Percentiles rank a stretch among this genome's conserved stretches.
phyloP scores from a whole-genome alignment of 2,888 invertebrate species.

The Timandra comae region DNA sequence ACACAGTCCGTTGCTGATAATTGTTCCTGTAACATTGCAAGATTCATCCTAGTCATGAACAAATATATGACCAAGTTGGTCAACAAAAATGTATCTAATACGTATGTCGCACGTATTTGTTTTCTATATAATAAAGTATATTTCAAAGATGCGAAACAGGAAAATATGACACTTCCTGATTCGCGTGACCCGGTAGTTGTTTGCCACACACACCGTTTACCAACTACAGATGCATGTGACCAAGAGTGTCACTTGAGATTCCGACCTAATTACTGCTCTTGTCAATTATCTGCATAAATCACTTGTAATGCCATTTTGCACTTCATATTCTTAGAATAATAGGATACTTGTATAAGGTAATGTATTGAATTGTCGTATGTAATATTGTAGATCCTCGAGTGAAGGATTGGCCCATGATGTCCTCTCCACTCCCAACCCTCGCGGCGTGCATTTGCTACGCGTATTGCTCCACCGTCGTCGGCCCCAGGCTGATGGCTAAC shows the following conservation, averaged over 20 bases:
- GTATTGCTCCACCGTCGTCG: constrained; percentile 87
- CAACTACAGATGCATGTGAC: not conserved
- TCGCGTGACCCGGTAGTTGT: constrained; percentile 13
- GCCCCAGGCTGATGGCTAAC: constrained; percentile 92
- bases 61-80: too few relatives aligned
- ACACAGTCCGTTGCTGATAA: too few relatives aligned
- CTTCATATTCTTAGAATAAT: too few relatives aligned
- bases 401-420: constrained; percentile 92
- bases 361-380: too few relatives aligned
- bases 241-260: not conserved
- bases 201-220: not conserved
- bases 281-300: too few relatives aligned
- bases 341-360: too few relatives aligned
- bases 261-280: not conserved
- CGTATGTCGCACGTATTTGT: too few relatives aligned
- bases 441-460: constrained; percentile 89
- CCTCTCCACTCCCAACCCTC: constrained; percentile 90
- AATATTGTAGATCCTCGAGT: constrained; percentile 92
- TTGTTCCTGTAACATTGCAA: too few relatives aligned
- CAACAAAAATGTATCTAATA: too few relatives aligned
- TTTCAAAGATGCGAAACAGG: constrained; percentile 14
- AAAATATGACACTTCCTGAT: constrained; percentile 16
- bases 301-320: too few relatives aligned
- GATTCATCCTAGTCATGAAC: too few relatives aligned
- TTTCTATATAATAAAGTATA: too few relatives aligned